These are phyloP conservation scores for Tetramorium alpestre DNA, from an alignment of 1,140 invertebrate genomes.

Conservation along the genomic window DNA sequence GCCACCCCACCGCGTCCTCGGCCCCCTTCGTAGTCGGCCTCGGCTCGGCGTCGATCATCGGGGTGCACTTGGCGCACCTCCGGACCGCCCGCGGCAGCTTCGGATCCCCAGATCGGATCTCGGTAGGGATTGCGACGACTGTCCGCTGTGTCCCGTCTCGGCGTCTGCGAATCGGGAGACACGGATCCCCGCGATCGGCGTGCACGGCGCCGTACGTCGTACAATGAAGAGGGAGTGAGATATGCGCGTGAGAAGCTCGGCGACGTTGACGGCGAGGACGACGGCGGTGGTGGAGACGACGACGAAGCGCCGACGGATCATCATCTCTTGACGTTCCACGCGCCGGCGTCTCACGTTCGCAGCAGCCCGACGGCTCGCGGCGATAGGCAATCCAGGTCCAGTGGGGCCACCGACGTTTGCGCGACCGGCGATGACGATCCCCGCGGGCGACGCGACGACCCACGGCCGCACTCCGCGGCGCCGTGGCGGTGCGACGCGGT, in stretches of 20 bases:
- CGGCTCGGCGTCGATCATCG: too few species aligned
- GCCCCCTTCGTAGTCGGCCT: too few species aligned
- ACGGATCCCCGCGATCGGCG: slow-evolving; percentile 12
- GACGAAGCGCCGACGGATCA: background rate
- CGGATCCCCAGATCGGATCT: too few species aligned
- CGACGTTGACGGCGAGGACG: background rate
- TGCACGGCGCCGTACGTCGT: background rate
- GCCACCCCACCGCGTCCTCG: too few species aligned
- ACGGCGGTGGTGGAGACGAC: background rate
- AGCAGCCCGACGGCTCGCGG: background rate
- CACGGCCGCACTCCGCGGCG: slow-evolving; percentile 7
- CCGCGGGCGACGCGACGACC: slow-evolving; percentile 3
- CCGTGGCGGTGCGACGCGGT: slow-evolving; percentile 38
- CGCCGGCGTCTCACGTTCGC: background rate
- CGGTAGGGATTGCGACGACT: too few species aligned
- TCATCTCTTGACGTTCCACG: slow-evolving; percentile 46
- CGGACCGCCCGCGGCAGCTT: too few species aligned
- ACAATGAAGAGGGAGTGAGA: slow-evolving; percentile 45
- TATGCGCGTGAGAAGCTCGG: slow-evolving; percentile 42
- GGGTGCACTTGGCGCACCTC: too few species aligned
- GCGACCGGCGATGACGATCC: slow-evolving; percentile 35
- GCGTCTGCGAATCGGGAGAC: slow-evolving; percentile 1
- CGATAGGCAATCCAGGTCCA: background rate
- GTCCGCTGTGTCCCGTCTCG: too few species aligned
- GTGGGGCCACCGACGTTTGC: background rate